Conservation (phyloP, 1,140 invertebrate genomes). For the Aphaenogaster floridana region DNA sequence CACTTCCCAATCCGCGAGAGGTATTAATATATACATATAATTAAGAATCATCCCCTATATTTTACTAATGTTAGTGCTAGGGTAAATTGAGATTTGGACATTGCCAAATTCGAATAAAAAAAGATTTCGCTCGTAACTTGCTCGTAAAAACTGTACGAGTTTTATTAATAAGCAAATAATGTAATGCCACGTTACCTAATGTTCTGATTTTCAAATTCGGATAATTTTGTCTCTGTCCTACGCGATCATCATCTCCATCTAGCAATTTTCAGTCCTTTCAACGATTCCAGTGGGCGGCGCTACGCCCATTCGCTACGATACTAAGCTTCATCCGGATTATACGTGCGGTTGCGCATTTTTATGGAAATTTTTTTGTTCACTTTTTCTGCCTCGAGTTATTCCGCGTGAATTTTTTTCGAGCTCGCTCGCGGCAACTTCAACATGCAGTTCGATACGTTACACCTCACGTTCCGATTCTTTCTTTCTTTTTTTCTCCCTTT, state of each 20-base stretch:
- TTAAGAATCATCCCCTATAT: background rate
- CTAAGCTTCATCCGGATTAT: slow-evolving; percentile 86
- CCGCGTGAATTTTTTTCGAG: slow-evolving; percentile 78
- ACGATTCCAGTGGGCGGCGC: slow-evolving; percentile 64
- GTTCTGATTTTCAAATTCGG: slow-evolving; percentile 11
- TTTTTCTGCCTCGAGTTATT: slow-evolving; percentile 79
- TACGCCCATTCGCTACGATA: slow-evolving; percentile 72
- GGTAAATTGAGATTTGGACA: background rate
- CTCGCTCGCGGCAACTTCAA: slow-evolving; percentile 69
- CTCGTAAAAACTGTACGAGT: background rate
- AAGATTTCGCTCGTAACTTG: background rate
- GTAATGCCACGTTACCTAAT: background rate
- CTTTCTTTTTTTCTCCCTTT: slow-evolving; percentile 48
- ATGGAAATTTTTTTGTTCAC: slow-evolving; percentile 78
- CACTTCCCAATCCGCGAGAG: no score
- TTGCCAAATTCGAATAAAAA: background rate
- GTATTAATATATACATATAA: background rate
- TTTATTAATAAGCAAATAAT: slow-evolving; percentile 29
- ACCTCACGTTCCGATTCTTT: slow-evolving; percentile 74
- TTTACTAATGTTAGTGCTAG: background rate
- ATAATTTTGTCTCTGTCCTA: slow-evolving; percentile 15
- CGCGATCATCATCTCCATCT: slow-evolving; percentile 50
- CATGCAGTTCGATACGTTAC: slow-evolving; percentile 76
- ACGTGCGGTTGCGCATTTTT: slow-evolving; percentile 81
- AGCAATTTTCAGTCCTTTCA: slow-evolving; percentile 67